phyloP scores from a whole-genome alignment of 2,888 invertebrate genomes.

The Folsomia manolachei region DNA sequence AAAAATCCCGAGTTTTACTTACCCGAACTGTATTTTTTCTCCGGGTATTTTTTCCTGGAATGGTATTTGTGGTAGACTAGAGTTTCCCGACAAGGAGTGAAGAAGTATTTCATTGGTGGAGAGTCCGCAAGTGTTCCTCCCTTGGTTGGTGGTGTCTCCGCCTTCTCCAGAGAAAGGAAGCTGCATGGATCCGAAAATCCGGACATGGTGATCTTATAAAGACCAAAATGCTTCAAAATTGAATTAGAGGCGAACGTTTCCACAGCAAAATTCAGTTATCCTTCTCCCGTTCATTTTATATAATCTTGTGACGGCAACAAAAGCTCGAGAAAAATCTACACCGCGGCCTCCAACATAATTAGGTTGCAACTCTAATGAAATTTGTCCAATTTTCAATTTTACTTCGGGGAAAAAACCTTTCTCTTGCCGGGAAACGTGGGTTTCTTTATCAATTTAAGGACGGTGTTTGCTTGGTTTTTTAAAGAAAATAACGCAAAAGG shows the following conservation, averaged over 20 bases:
- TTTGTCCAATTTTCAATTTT: conserved; percentile 51
- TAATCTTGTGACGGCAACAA: conserved; percentile 42
- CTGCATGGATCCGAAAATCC: conserved; percentile 23
- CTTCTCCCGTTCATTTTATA: conserved; percentile 39
- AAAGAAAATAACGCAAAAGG: too few species aligned
- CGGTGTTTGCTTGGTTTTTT: too few species aligned
- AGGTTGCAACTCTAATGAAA: conserved; percentile 49
- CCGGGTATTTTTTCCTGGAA: too few species aligned
- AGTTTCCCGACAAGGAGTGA: background rate
- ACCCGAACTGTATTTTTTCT: conserved; percentile 18
- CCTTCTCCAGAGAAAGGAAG: conserved; percentile 27
- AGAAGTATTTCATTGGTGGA: conserved; percentile 25
- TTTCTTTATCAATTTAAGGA: background rate
- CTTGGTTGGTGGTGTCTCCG: conserved; percentile 22
- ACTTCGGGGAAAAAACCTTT: conserved; percentile 14
- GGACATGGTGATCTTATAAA: conserved; percentile 51
- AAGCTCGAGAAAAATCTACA: conserved; percentile 45
- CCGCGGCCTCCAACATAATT: conserved; percentile 51
- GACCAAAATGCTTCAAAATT: conserved; percentile 51
- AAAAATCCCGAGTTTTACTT: conserved; percentile 28
- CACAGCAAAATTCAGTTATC: conserved; percentile 52
- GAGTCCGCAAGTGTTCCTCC: conserved; percentile 17
- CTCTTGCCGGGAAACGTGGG: background rate
- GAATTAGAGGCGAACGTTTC: conserved; percentile 52
- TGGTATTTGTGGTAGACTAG: too few species aligned